Evolutionary conservation across 2,888 invertebrate genomes (phyloP).

Genomic region (Drosophila pseudotakahashii): DNA sequence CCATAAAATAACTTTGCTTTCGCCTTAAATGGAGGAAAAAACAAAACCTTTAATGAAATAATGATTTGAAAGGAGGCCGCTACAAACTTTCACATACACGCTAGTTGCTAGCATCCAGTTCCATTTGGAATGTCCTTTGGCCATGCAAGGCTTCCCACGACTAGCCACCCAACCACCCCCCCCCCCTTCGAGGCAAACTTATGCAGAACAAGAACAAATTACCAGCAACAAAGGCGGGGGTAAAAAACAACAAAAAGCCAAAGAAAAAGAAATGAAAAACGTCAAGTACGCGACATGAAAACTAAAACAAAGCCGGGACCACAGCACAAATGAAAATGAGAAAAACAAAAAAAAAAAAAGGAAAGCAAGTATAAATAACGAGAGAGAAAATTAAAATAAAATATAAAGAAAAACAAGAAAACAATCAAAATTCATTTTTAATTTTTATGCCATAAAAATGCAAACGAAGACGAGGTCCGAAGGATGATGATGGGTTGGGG

Average conservation of each 20-base stretch:
- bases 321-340: constrained; percentile 5
- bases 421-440: constrained; percentile 79
- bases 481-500: constrained; percentile 7
- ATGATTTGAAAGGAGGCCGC: constrained; percentile 5
- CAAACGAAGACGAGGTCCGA: constrained; percentile 69
- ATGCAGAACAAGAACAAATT: constrained; percentile 46
- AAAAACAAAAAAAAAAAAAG: constrained; percentile 40
- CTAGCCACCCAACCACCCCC: not conserved
- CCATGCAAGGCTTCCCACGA: constrained; percentile 70
- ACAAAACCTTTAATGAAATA: not conserved
- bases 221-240: constrained; percentile 47
- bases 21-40: not conserved
- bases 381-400: constrained; percentile 45
- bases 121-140: constrained; percentile 64
- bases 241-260: constrained; percentile 9
- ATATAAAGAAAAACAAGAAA: constrained; percentile 49
- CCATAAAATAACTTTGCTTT: not conserved
- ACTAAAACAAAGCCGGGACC: constrained; percentile 39
- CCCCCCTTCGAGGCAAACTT: constrained; percentile 42
- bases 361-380: constrained; percentile 62
- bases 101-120: constrained; percentile 19
- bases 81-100: constrained; percentile 6
- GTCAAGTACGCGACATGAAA: constrained; percentile 65
- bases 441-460: constrained; percentile 81
- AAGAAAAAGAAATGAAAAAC: constrained; percentile 37